Conservation (phyloP, 2,888 invertebrate genomes). For the Chaitophorus viminalis region DNA sequence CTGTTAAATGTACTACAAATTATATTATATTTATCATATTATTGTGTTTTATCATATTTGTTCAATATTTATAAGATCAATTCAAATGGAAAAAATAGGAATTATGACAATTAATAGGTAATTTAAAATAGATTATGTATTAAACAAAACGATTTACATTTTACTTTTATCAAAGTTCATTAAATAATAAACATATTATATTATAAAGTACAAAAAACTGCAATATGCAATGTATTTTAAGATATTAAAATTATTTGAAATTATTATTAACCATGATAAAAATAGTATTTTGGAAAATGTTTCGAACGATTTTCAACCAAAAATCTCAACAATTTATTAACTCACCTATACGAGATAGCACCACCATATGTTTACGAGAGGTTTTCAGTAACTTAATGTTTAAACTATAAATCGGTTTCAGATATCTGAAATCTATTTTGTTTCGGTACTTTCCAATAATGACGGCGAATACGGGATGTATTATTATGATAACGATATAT, state of each 20-base stretch:
- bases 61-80: too few relatives aligned
- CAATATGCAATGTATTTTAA: too few relatives aligned
- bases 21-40: too few relatives aligned
- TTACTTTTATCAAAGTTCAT: too few relatives aligned
- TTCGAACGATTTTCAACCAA: not conserved
- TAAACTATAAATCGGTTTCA: conserved; percentile 24
- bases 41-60: too few relatives aligned
- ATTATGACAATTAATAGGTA: not conserved
- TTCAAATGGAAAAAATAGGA: too few relatives aligned
- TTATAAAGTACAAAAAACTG: not conserved
- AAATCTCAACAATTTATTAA: not conserved
- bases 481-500: not conserved
- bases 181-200: too few relatives aligned
- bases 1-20: too few relatives aligned
- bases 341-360: conserved; percentile 59
- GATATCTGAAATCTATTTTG: conserved; percentile 32
- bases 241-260: too few relatives aligned
- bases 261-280: not conserved
- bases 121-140: not conserved
- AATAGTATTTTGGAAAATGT: not conserved
- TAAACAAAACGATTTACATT: too few relatives aligned
- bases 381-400: conserved; percentile 53
- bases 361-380: conserved; percentile 59
- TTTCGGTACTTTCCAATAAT: conserved; percentile 21
- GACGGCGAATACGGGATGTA: not conserved